These are phyloP conservation scores for Simalia tracyae DNA, from an alignment of 2,797 vertebrate genomes.

Conservation along the genomic window DNA sequence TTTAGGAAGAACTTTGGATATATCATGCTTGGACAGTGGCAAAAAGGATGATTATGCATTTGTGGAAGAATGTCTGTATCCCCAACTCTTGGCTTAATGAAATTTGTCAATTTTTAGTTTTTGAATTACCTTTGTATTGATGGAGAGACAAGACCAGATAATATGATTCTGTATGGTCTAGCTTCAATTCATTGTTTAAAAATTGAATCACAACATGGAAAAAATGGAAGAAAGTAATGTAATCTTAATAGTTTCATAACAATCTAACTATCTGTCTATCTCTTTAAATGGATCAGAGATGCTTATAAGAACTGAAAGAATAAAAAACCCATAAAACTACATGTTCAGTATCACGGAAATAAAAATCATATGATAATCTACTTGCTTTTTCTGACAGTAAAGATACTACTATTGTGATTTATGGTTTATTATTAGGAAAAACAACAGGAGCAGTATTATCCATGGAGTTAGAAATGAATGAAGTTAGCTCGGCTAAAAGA, in stretches of 20 bases:
- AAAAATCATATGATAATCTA: background rate
- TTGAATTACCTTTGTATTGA: background rate
- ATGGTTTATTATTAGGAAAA: background rate
- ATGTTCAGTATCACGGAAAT: background rate
- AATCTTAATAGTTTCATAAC: background rate
- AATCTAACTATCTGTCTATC: background rate
- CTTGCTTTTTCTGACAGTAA: slow-evolving; percentile 8
- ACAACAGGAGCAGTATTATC: background rate
- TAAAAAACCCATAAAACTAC: background rate
- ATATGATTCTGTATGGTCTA: background rate
- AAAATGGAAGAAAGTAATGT: background rate
- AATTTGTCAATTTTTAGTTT: background rate
- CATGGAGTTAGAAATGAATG: background rate
- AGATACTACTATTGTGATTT: background rate
- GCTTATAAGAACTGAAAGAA: background rate
- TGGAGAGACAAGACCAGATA: background rate
- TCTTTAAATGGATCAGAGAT: background rate
- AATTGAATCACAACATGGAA: background rate
- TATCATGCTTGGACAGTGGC: background rate
- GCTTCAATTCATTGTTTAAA: background rate
- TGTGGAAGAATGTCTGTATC: background rate
- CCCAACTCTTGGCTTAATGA: background rate
- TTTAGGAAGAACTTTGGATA: background rate
- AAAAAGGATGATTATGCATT: background rate
- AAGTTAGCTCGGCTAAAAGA: background rate